Percentiles rank a stretch among this genome's conserved stretches.
These are phyloP conservation scores for Chaenodraco wilsoni DNA, from an alignment of 2,797 vertebrate species.

Conservation along the genomic window DNA sequence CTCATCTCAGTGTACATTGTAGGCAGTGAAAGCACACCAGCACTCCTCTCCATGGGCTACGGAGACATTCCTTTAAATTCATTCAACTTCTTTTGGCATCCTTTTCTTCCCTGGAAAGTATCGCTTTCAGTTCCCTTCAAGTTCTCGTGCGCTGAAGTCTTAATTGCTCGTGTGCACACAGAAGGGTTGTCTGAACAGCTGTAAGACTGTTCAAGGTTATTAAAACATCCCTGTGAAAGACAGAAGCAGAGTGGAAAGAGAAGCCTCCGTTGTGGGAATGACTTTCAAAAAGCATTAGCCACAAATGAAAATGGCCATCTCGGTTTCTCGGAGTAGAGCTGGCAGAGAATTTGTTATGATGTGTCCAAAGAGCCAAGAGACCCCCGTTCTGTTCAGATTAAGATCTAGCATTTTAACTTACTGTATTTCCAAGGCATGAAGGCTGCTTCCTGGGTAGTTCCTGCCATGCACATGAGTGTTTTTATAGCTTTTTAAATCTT, in stretches of 20 bases:
- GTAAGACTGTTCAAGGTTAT: slow-evolving; percentile 54
- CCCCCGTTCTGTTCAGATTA: slow-evolving; percentile 8
- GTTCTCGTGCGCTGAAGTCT: slow-evolving; percentile 36
- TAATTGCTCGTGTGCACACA: slow-evolving; percentile 61
- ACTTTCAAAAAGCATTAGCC: slow-evolving; percentile 38
- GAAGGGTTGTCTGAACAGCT: slow-evolving; percentile 33
- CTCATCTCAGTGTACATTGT: not conserved
- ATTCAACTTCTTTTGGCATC: slow-evolving; percentile 22
- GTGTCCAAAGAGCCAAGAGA: no score
- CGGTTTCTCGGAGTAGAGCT: slow-evolving; percentile 4
- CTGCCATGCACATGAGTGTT: not conserved
- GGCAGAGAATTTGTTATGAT: slow-evolving; percentile 16
- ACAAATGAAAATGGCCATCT: slow-evolving; percentile 25
- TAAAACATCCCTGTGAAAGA: slow-evolving; percentile 45
- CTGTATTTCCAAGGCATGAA: slow-evolving; percentile 4
- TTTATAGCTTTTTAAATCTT: not conserved
- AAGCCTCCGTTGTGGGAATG: slow-evolving; percentile 1
- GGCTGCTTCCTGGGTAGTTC: slow-evolving; percentile 10
- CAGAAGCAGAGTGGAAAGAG: slow-evolving; percentile 24
- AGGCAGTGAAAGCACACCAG: slow-evolving; percentile 3
- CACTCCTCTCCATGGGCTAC: slow-evolving; percentile 11
- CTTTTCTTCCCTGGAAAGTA: not conserved
- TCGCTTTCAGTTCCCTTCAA: slow-evolving; percentile 27
- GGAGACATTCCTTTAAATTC: slow-evolving; percentile 38
- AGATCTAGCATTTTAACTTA: slow-evolving; percentile 15